Percentiles rank a stretch among this genome's conserved stretches.
These are phyloP conservation scores for Synergus gifuensis DNA, from an alignment of 2,888 invertebrate species.

Conservation along the genomic window DNA sequence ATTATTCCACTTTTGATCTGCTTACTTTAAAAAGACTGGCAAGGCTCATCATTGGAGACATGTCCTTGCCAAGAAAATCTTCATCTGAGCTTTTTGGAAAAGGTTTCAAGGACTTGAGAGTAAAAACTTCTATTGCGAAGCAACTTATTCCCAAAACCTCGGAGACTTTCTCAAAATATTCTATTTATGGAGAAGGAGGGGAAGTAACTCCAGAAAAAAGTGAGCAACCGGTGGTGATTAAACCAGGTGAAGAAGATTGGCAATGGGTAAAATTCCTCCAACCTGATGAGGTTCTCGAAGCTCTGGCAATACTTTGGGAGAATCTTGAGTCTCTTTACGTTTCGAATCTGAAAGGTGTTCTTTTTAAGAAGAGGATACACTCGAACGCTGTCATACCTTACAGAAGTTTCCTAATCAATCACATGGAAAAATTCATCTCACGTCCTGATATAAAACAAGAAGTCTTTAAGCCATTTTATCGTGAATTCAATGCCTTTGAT, in stretches of 20 bases:
- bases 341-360: conserved; percentile 80
- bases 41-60: conserved; percentile 78
- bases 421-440: conserved; percentile 80
- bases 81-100: conserved; percentile 78
- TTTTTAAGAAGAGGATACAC: conserved; percentile 81
- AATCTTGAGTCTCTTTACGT: conserved; percentile 79
- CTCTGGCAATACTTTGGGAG: conserved; percentile 80
- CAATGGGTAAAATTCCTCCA: conserved; percentile 78
- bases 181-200: background rate
- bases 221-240: conserved; percentile 4
- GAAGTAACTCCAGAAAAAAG: background rate
- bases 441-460: conserved; percentile 82
- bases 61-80: conserved; percentile 72
- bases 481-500: conserved; percentile 81
- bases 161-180: background rate
- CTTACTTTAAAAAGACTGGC: conserved; percentile 79
- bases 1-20: conserved; percentile 78
- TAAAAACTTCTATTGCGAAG: background rate
- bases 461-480: conserved; percentile 81
- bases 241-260: conserved; percentile 70
- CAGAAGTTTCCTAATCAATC: conserved; percentile 79
- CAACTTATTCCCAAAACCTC: background rate
- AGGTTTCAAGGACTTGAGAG: conserved; percentile 72
- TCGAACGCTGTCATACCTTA: conserved; percentile 81
- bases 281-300: conserved; percentile 71